Evolutionary conservation across 2,888 invertebrate genomes (phyloP), one percentile per base, ranked within the genome.

Genomic region (Chalcis sispes): DNA sequence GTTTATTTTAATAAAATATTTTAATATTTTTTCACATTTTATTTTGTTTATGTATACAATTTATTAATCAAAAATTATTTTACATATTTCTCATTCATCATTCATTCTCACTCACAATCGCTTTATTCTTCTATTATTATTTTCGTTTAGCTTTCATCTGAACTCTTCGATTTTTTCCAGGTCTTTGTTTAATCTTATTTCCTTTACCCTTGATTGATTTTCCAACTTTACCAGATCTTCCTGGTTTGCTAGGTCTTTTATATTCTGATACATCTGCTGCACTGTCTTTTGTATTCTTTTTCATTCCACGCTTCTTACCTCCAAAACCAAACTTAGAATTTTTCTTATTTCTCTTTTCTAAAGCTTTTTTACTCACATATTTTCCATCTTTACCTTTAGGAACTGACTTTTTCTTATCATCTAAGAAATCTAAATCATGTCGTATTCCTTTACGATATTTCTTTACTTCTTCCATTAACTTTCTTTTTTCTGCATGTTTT

Each of bases 291-390:
- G 96, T 96, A 85, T 99, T 99, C 58, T 92, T 89, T 88, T 99
- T 99, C 0, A 92, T 91, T 0, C 97, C 95, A 84, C 95, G 94
- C 90, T 99, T 99, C 87, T 96, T 97, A 0, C 98, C 98, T 40
- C 99, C 98, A 89, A 95, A 98, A 0, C 99, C 98, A 89, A 94
- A 99, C 87, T 95, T 97, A 73, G 93, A 91, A 86, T 97, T 94
- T 85, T 95, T 96, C 83, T 91, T 90, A 79, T 93, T 91, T 79
- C 94, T 90, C 86, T 91, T 93, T 8, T 90, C 90, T 15, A 88
- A 80, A 50, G 89, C 78, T 83, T 82, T 82, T 82, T 88, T 79
- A 42, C 81, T 75, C 2, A 72, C 18, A 0, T n/a, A 13, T 20
- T 72, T 82, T n/a, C 65, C 72, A 27, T 65, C 70, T 20, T 78